Base-by-base conservation (phyloP, 1,140 invertebrate species). In the Drosophila ercepeae region DNA sequence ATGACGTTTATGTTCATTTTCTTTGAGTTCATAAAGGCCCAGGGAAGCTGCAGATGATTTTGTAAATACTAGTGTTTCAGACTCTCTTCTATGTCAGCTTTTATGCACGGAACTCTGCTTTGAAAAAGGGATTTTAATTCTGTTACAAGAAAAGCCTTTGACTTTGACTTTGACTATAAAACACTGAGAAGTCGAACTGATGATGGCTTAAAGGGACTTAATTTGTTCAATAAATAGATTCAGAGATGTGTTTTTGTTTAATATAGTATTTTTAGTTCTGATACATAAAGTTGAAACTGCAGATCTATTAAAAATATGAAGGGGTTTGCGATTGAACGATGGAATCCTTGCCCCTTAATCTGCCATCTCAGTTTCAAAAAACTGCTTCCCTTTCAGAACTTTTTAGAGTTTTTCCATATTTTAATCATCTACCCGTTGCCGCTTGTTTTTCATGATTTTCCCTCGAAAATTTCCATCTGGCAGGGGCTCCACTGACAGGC, bases 1-100 rank as follows among this genome's bases (percentile, higher is more conserved):
- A 82, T 61, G 75, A 82, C 73, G 71, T 78, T 74, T 45, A 79
- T 54, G 55, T 72, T 18, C 42, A 4, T 18, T 18, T 42, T 18
- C 8, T 42, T 16, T 1, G 39, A 16, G 16, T 42, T 42, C 19
- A 7, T 9, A 19, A 18, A 32, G 11, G 29, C 29, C 9, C 11
- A 32, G 39, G 1, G 16, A 16, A 18, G 5, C 6, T 42, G 34
- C 23, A 52, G 53, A 72, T 57, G 3, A 49, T 72, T 44, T 72
- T 61, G 29, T 39, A 72, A 72, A 72, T 63, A 70, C 48, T 16
- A 13, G 21, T 29, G 27, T 51, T 13, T 11, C 14, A 16, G 18
- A 29, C 23, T 16, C 44, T 8, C 42, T 36, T 36, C 11, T 8
- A 51, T 48, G 57, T 21, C 18, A 32, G 42, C 44, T 65, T 65